Conservation (phyloP, 2,113 vertebrate species). For the Micromys minutus region DNA sequence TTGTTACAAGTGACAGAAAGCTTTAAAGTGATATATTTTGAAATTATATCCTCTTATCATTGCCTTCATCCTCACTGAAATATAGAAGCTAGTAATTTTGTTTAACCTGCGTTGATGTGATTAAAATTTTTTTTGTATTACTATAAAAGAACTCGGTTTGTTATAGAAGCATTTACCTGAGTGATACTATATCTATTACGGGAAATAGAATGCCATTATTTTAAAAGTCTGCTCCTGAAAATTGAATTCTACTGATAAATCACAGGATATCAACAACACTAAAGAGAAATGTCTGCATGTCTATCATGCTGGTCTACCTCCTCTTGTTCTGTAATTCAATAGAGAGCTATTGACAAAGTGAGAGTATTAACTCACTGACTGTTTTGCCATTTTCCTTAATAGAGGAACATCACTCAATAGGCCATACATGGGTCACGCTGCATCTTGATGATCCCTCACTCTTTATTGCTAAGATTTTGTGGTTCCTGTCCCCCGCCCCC, state of each 20-base stretch:
- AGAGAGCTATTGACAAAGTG: constrained; percentile 3
- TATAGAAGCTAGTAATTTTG: not conserved
- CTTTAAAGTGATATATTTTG: constrained; percentile 14
- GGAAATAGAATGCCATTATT: not conserved
- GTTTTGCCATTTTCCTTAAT: constrained; percentile 1
- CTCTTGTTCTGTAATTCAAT: constrained; percentile 33
- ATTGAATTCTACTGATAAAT: constrained; percentile 24
- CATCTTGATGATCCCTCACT: not conserved
- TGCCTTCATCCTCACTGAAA: not conserved
- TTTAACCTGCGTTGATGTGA: constrained; percentile 9
- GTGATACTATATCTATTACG: not conserved
- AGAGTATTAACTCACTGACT: constrained; percentile 9
- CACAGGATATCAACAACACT: not conserved
- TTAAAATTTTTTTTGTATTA: not conserved
- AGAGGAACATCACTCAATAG: not conserved
- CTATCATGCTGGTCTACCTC: not conserved
- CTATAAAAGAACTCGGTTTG: not conserved
- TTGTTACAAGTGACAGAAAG: not conserved
- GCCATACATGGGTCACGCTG: not conserved
- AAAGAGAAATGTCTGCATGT: not conserved
- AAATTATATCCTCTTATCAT: not conserved
- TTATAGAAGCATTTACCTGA: not conserved
- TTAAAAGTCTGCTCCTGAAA: not conserved
- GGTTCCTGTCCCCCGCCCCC: not conserved
- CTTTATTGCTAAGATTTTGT: not conserved